phyloP scores from a whole-genome alignment of 2,113 vertebrate genomes.

The Trematomus loennbergii region DNA sequence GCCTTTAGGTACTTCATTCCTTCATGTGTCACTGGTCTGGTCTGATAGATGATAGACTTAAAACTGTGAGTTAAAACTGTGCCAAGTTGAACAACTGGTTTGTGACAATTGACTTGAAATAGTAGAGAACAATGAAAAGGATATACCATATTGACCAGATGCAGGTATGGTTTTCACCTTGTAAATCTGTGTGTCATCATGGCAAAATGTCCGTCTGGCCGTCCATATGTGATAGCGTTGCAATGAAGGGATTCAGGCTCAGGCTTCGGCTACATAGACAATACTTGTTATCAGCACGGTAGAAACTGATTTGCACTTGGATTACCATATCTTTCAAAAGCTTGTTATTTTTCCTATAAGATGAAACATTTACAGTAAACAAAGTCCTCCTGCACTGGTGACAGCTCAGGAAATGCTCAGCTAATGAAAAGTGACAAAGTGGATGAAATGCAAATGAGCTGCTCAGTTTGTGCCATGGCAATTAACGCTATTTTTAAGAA shows the following conservation, averaged over 20 bases:
- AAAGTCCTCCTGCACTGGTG: neutral
- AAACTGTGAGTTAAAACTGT: neutral
- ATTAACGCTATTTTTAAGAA: neutral
- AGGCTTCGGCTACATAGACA: neutral
- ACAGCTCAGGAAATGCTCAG: conserved; percentile 24
- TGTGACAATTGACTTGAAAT: neutral
- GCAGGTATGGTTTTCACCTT: too few relatives aligned
- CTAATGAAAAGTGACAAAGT: conserved; percentile 16
- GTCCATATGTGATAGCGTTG: too few relatives aligned
- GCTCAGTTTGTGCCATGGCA: neutral
- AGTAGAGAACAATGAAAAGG: neutral
- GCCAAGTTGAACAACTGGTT: neutral
- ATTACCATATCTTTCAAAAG: neutral
- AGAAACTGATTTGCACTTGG: neutral
- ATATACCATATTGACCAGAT: too few relatives aligned
- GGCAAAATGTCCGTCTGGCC: too few relatives aligned
- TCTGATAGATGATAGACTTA: neutral
- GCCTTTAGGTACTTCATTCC: neutral
- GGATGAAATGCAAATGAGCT: conserved; percentile 17
- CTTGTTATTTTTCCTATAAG: neutral
- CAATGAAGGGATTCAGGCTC: neutral
- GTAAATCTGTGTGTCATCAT: too few relatives aligned
- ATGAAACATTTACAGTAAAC: conserved; percentile 9
- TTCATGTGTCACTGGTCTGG: neutral
- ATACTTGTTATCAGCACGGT: neutral